phyloP scores from a whole-genome alignment of 92 coral and sea anemone genomes.

The Scolanthus callimorphus region DNA sequence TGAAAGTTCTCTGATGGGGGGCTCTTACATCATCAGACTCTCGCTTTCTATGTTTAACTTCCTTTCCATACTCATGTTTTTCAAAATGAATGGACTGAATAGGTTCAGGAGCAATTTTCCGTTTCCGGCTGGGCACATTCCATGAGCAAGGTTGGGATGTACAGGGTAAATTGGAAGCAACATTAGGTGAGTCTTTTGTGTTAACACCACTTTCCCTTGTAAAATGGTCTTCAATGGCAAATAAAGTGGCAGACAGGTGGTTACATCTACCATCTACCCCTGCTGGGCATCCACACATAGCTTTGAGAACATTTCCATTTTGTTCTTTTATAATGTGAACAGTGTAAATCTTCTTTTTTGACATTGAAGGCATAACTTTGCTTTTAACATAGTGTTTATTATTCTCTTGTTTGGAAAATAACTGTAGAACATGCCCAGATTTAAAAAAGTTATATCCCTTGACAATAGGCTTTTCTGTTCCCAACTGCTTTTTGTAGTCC shows the following conservation, averaged over 20 bases:
- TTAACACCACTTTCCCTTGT: too few relatives aligned
- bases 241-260: constrained; percentile 49
- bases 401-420: constrained; percentile 19
- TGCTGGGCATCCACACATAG: constrained; percentile 52
- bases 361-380: constrained; percentile 25
- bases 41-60: constrained; percentile 14
- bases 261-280: constrained; percentile 57
- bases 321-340: constrained; percentile 15
- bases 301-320: constrained; percentile 38
- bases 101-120: constrained; percentile 38
- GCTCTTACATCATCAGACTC: constrained; percentile 30
- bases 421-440: constrained; percentile 44
- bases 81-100: constrained; percentile 34
- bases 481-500: constrained; percentile 40
- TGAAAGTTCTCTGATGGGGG: constrained; percentile 31
- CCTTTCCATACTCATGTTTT: constrained; percentile 38
- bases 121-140: constrained; percentile 35
- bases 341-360: constrained; percentile 13
- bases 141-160: constrained; percentile 36
- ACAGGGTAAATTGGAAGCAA: constrained; percentile 12
- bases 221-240: constrained; percentile 14
- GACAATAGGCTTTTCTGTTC: constrained; percentile 44
- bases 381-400: constrained; percentile 14
- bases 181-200: not conserved
- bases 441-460: constrained; percentile 51